phyloP scores from a whole-genome alignment of 2,888 invertebrate genomes.

The Parelbella ahira region DNA sequence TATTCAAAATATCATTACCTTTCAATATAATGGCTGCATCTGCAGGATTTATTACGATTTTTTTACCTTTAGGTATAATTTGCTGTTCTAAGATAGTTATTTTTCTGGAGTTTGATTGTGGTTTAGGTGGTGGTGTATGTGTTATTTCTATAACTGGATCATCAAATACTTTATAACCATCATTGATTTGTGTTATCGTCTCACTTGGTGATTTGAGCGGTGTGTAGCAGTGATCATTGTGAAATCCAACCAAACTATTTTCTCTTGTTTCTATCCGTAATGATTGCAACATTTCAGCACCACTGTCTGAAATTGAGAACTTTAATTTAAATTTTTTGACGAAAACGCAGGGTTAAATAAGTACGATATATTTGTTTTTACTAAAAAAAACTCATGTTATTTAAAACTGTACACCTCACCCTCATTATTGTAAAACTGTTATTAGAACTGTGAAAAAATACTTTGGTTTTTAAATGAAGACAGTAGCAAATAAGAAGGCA shows the following conservation, averaged over 20 bases:
- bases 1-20: conserved; percentile 62
- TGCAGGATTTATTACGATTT: conserved; percentile 57
- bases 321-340: no score
- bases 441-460: no score
- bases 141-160: conserved; percentile 70
- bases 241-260: conserved; percentile 82
- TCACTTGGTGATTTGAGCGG: conserved; percentile 84
- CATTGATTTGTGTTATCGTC: conserved; percentile 53
- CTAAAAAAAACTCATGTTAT: no score
- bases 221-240: conserved; percentile 91
- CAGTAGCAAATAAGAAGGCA: no score
- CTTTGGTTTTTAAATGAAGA: no score
- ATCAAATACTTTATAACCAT: conserved; percentile 53
- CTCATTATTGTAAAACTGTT: no score
- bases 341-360: no score
- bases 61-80: conserved; percentile 75
- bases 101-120: conserved; percentile 67
- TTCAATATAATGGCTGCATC: conserved; percentile 60
- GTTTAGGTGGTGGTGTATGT: conserved; percentile 66
- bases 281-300: conserved; percentile 75
- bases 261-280: conserved; percentile 72
- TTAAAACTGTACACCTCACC: no score
- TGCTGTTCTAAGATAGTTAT: conserved; percentile 73
- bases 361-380: no score
- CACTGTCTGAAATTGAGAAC: conserved; percentile 70